phyloP scores from a whole-genome alignment of 2,888 invertebrate genomes.

The Tetranychus truncatus region DNA sequence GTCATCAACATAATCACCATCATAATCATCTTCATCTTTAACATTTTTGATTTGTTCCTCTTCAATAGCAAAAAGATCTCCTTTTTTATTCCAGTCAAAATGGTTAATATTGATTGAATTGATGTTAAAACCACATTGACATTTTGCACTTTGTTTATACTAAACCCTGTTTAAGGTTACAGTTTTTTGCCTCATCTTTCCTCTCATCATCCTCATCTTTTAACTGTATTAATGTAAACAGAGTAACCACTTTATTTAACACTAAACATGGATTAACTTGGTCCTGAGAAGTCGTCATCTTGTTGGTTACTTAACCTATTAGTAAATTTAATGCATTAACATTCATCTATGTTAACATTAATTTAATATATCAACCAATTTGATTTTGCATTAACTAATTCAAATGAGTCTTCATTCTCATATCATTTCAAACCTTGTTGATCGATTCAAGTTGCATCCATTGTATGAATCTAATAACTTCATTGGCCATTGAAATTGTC shows the following conservation, averaged over 20 bases:
- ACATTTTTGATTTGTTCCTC: neutral
- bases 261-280: neutral
- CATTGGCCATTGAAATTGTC: no score
- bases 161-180: neutral
- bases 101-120: neutral
- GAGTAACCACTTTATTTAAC: neutral
- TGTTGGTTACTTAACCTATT: neutral
- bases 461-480: no score
- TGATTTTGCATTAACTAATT: no score
- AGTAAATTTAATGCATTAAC: neutral
- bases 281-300: neutral
- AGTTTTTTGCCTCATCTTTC: neutral
- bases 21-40: neutral
- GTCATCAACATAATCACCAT: neutral
- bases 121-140: neutral
- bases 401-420: no score
- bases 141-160: neutral
- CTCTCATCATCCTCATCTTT: neutral
- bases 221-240: neutral
- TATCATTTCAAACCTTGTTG: no score
- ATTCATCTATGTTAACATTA: neutral
- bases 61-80: no score
- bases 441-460: no score
- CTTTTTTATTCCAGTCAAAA: no score
- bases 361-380: no score